Percentiles rank a stretch among this genome's conserved stretches.
These are phyloP conservation scores for Picus viridis DNA, from an alignment of 2,797 vertebrate species.

Conservation along the genomic window DNA sequence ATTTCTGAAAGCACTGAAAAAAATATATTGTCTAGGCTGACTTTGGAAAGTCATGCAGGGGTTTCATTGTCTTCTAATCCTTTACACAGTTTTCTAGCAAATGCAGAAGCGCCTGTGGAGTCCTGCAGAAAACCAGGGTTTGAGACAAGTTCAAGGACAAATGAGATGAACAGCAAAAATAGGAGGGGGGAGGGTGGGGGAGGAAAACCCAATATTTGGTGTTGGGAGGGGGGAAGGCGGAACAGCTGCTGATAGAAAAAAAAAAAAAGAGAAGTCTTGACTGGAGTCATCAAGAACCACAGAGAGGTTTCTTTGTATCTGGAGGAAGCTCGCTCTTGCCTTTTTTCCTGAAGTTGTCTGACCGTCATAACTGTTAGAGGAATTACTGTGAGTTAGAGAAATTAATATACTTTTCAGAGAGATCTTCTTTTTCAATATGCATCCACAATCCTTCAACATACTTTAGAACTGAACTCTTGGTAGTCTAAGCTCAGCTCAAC, in stretches of 20 bases:
- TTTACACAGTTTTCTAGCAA: neutral
- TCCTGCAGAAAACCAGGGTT: neutral
- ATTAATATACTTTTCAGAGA: neutral
- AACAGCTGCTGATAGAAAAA: neutral
- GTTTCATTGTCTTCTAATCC: neutral
- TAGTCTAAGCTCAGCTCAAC: neutral
- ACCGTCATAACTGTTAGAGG: neutral
- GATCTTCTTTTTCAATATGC: rapidly evolving
- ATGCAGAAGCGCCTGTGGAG: neutral
- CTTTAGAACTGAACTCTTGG: neutral
- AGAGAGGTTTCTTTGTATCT: neutral
- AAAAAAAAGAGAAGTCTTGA: neutral
- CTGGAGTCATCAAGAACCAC: neutral
- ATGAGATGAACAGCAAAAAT: neutral
- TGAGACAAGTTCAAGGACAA: neutral
- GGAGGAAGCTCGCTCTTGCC: neutral
- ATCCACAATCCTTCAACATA: neutral
- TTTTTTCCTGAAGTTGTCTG: neutral
- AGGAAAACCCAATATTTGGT: neutral
- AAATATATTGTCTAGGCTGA: neutral
- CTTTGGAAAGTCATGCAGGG: neutral
- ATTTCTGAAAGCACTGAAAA: neutral
- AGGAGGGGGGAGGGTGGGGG: neutral
- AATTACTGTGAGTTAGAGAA: neutral
- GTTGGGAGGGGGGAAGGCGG: rapidly evolving